Percentiles rank a stretch among this genome's conserved stretches.
These are phyloP conservation scores for Labeo calbasu DNA, from an alignment of 2,797 vertebrate genomes.

Conservation along the genomic window DNA sequence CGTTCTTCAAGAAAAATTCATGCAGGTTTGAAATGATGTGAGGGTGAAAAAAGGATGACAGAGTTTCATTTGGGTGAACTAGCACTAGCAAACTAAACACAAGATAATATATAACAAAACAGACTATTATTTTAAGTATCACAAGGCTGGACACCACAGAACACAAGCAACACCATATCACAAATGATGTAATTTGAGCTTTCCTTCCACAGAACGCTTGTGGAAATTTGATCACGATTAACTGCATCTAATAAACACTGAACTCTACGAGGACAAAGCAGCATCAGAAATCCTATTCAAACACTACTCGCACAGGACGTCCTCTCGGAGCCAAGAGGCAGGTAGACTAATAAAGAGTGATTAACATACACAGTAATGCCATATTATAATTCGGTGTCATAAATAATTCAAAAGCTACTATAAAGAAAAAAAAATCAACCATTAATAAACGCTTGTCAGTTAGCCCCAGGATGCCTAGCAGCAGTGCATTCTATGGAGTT, in stretches of 20 bases:
- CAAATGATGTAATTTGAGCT: slow-evolving; percentile 15
- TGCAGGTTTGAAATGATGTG: neutral
- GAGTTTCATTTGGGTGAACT: neutral
- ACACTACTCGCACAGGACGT: neutral
- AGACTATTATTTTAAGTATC: neutral
- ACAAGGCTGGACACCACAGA: neutral
- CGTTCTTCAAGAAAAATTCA: neutral
- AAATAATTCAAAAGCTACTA: slow-evolving; percentile 30
- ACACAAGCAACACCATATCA: slow-evolving; percentile 4
- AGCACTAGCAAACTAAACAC: neutral
- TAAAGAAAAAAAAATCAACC: slow-evolving; percentile 18
- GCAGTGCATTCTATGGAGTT: slow-evolving; percentile 10
- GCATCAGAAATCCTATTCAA: slow-evolving; percentile 26
- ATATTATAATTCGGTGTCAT: slow-evolving; percentile 9
- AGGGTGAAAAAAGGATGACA: neutral
- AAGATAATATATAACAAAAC: neutral
- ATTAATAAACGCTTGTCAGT: slow-evolving; percentile 37
- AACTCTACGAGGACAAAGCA: slow-evolving; percentile 11
- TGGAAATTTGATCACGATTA: neutral
- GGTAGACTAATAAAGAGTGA: slow-evolving; percentile 32
- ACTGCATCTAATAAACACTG: neutral
- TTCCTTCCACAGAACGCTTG: neutral
- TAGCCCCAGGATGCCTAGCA: slow-evolving; percentile 22
- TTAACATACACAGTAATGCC: slow-evolving; percentile 26
- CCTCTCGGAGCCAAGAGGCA: slow-evolving; percentile 26